These are phyloP conservation scores for Julus scandinavius DNA, from an alignment of 2,888 invertebrate species.

Conservation along the genomic window DNA sequence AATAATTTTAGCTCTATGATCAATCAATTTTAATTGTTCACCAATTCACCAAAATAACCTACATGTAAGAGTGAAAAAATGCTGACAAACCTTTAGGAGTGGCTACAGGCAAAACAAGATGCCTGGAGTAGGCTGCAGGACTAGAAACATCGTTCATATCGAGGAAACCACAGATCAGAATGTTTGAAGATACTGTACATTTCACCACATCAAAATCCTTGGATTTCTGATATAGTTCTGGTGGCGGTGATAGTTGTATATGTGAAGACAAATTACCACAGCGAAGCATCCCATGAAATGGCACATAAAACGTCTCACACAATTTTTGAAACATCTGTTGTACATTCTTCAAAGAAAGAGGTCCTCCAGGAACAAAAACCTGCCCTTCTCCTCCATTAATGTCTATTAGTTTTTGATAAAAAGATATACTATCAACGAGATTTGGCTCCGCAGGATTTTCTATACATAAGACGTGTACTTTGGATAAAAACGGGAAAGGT, in stretches of 20 bases:
- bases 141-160: too few relatives aligned
- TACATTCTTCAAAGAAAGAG: slow-evolving; percentile 67
- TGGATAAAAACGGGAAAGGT: slow-evolving; percentile 83
- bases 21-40: too few relatives aligned
- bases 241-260: slow-evolving; percentile 79
- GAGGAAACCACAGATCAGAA: too few relatives aligned
- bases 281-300: slow-evolving; percentile 77
- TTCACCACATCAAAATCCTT: slow-evolving; percentile 71
- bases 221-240: slow-evolving; percentile 67
- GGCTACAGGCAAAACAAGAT: too few relatives aligned
- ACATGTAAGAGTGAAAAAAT: too few relatives aligned
- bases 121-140: too few relatives aligned
- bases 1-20: too few relatives aligned
- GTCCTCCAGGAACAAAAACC: slow-evolving; percentile 70
- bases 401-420: slow-evolving; percentile 84
- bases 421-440: slow-evolving; percentile 71
- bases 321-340: slow-evolving; percentile 74
- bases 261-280: slow-evolving; percentile 81
- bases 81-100: too few relatives aligned
- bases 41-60: too few relatives aligned
- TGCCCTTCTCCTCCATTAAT: slow-evolving; percentile 76
- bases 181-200: too few relatives aligned
- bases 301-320: slow-evolving; percentile 78
- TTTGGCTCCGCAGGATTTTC: slow-evolving; percentile 65
- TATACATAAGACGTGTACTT: slow-evolving; percentile 72